phyloP scores from a whole-genome alignment of 1,140 invertebrate genomes.

The Anastrepha obliqua region DNA sequence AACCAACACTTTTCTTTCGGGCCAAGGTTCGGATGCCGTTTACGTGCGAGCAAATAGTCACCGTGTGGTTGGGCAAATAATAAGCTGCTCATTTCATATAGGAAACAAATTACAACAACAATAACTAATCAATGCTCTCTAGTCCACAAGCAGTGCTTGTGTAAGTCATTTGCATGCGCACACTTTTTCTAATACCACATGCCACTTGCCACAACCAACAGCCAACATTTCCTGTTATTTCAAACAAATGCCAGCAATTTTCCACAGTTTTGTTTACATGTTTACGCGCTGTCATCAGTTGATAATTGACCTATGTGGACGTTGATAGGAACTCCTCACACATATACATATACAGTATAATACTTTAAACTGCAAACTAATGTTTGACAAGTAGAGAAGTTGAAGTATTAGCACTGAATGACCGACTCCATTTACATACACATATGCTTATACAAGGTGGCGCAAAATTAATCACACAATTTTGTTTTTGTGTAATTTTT shows the following conservation, averaged over 20 bases:
- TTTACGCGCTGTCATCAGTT: slow-evolving; percentile 24
- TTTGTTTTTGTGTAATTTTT: too few species aligned
- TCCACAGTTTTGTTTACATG: neutral
- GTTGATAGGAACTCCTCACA: neutral
- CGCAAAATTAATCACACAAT: too few species aligned
- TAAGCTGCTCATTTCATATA: too few species aligned
- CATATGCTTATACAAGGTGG: too few species aligned
- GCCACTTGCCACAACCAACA: too few species aligned
- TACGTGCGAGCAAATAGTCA: too few species aligned
- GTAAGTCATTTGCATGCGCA: neutral
- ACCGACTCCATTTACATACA: neutral
- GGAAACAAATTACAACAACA: too few species aligned
- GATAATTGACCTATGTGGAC: slow-evolving; percentile 23
- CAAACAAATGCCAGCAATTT: neutral
- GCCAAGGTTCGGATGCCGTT: too few species aligned
- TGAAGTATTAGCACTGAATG: neutral
- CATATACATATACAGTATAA: neutral
- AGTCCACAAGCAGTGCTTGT: neutral
- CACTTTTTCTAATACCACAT: neutral
- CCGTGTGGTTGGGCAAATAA: too few species aligned
- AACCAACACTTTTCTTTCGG: too few species aligned
- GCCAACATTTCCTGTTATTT: slow-evolving; percentile 10
- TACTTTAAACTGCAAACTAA: neutral
- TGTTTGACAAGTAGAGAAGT: neutral
- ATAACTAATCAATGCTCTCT: too few species aligned